Percentiles rank a stretch among this genome's conserved stretches.
Conservation (phyloP, 2,113 vertebrate genomes). For the Pomatorhinus ruficollis region DNA sequence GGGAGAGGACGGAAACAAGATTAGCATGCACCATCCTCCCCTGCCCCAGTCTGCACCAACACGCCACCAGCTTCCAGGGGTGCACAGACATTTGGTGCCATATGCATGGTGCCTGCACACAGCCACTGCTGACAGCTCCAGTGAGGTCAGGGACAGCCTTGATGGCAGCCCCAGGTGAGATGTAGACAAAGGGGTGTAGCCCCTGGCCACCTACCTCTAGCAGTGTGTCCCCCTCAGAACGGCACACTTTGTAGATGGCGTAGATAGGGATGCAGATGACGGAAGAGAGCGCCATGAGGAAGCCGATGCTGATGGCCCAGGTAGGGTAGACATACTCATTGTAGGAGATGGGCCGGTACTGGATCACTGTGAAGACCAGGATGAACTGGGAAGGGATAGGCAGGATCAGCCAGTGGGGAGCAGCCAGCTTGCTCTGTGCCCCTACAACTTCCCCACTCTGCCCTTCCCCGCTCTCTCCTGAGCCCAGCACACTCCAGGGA, state of each 20-base stretch:
- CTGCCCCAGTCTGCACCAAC: neutral
- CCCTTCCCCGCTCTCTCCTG: neutral
- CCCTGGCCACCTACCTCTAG: slow-evolving; percentile 81
- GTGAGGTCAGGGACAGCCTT: neutral
- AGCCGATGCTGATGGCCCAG: slow-evolving; percentile 93
- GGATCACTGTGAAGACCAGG: slow-evolving; percentile 96
- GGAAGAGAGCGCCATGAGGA: slow-evolving; percentile 93
- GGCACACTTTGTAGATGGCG: slow-evolving; percentile 86
- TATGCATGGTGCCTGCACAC: neutral
- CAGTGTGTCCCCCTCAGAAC: slow-evolving; percentile 88
- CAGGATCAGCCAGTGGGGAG: neutral
- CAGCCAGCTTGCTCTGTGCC: neutral
- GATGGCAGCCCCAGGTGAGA: neutral
- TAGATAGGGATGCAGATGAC: slow-evolving; percentile 96
- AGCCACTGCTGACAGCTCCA: neutral
- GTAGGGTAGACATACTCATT: slow-evolving; percentile 89
- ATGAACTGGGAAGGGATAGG: slow-evolving; percentile 84
- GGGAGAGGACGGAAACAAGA: neutral
- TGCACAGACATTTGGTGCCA: neutral
- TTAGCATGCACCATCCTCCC: neutral
- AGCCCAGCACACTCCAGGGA: neutral
- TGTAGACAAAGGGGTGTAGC: neutral
- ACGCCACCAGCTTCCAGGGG: neutral
- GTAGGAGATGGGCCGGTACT: slow-evolving; percentile 96
- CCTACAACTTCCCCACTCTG: fast-evolving